Conservation (phyloP, 2,113 vertebrate species). For the Acrocephalus arundinaceus region DNA sequence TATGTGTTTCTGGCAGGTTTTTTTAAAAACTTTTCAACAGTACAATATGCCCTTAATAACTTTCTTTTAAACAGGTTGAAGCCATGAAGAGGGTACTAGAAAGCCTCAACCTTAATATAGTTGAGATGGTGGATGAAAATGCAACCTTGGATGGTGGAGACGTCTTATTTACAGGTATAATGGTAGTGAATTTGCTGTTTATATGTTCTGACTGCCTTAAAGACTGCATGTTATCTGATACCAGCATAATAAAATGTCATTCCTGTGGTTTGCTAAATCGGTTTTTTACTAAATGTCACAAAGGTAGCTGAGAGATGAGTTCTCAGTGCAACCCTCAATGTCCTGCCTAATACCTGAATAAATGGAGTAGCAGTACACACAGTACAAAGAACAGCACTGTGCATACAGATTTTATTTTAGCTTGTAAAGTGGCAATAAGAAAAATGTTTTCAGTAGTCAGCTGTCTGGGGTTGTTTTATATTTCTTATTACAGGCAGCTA, state of each 20-base stretch:
- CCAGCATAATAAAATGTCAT: not conserved
- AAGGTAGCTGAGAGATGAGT: not conserved
- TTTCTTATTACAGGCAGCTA: not conserved
- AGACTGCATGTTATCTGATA: not conserved
- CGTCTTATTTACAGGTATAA: conserved; percentile 93
- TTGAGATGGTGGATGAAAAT: conserved; percentile 92
- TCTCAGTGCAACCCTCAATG: not conserved
- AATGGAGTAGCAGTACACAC: conserved; percentile 19
- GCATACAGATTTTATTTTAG: conserved; percentile 46
- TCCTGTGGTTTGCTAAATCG: not conserved
- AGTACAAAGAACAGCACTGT: conserved; percentile 32
- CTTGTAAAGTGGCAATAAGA: conserved; percentile 24
- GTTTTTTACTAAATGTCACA: conserved; percentile 16
- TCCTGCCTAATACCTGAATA: conserved; percentile 33
- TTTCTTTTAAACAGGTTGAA: conserved; percentile 81
- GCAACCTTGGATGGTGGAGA: conserved; percentile 96
- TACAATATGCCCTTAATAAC: not conserved
- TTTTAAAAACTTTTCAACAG: not conserved
- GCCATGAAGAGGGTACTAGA: conserved; percentile 83
- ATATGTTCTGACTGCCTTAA: not conserved
- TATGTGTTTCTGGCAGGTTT: not conserved
- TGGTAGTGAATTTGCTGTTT: not conserved
- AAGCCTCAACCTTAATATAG: conserved; percentile 88
- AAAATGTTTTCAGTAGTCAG: conserved; percentile 30
- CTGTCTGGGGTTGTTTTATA: not conserved